Base-by-base conservation (phyloP, 1,140 invertebrate species). In the Mizuhopecten yessoensis region DNA sequence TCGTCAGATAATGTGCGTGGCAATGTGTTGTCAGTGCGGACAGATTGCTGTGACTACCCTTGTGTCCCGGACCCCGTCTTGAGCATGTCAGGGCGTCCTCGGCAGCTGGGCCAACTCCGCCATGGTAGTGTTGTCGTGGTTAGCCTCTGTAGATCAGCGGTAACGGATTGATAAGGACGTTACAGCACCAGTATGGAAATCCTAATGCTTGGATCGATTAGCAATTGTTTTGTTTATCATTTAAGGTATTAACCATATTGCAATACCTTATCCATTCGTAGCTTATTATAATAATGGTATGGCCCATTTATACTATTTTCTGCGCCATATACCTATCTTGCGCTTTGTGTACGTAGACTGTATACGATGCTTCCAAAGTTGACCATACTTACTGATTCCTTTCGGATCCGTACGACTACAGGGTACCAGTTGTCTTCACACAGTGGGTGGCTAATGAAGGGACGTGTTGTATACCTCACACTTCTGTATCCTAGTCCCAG, bases 1-100 rank as follows among this genome's bases (percentile, higher is more conserved):
- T 75, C 23, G 57, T 75, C 23, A 75, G 57, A 29, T 17, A 1
- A n/a, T 75, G 57, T 29, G 7, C 57, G 11, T 75, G 57, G 23
- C 57, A 75, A 75, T 75, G 57, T 75, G 57, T 75, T 75, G 57
- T n/a, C 57, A 75, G 57, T 75, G n/a, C 23, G 57, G 57, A 75
- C 57, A 75, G 57, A 75, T 75, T 75, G 57, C 23, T 75, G n/a
- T 75, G 57, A 75, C 57, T 75, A 29, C 5, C 23, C 0, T n/a
- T 0, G 57, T 75, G 23, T 75, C 57, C 57, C 57, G 17, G n/a
- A 29, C 57, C 57, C 42, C 42, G 42, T 45, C 42, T 45, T 45
- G 42, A 45, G 42, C 42, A 45, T 75, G 57, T 75, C 57, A 75
- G n/a, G n/a, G 57, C 57, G 57, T 75, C 57, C 57, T n/a, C 3